A percentile compares a stretch with the other conserved stretches of the same genome.
phyloP scores from a whole-genome alignment of 2,888 invertebrate species.

The Anaspis maculata region DNA sequence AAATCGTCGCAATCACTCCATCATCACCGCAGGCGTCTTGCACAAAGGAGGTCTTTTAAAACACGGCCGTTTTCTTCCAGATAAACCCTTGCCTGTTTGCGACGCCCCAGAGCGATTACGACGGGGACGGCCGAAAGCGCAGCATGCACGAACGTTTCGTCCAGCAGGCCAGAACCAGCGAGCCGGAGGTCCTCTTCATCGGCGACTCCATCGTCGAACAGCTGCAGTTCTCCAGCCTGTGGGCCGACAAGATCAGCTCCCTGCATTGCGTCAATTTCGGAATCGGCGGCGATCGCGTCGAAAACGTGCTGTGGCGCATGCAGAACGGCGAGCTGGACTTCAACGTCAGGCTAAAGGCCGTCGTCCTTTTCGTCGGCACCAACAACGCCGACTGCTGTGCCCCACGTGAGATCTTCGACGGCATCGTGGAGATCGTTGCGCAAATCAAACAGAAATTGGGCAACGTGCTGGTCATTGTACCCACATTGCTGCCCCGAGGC shows the following conservation, averaged over 20 bases:
- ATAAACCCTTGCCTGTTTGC: no score
- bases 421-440: constrained; percentile 52
- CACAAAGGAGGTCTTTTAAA: no score
- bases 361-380: constrained; percentile 57
- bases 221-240: constrained; percentile 52
- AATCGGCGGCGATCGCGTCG: constrained; percentile 60
- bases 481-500: constrained; percentile 58
- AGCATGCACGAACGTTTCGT: constrained; percentile 57
- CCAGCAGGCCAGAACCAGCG: constrained; percentile 50
- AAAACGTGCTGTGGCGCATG: constrained; percentile 61
- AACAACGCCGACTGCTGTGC: constrained; percentile 57
- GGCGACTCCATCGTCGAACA: constrained; percentile 60
- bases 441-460: constrained; percentile 49
- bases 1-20: no score
- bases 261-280: constrained; percentile 65
- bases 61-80: no score
- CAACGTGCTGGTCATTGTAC: constrained; percentile 43
- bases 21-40: no score
- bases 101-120: no score
- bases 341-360: constrained; percentile 56
- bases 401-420: constrained; percentile 53
- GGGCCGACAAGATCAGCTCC: constrained; percentile 57
- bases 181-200: constrained; percentile 59
- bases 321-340: constrained; percentile 60
- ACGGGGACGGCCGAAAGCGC: no score